phyloP scores from a whole-genome alignment of 2,113 vertebrate genomes.

The Otocyon megalotis region DNA sequence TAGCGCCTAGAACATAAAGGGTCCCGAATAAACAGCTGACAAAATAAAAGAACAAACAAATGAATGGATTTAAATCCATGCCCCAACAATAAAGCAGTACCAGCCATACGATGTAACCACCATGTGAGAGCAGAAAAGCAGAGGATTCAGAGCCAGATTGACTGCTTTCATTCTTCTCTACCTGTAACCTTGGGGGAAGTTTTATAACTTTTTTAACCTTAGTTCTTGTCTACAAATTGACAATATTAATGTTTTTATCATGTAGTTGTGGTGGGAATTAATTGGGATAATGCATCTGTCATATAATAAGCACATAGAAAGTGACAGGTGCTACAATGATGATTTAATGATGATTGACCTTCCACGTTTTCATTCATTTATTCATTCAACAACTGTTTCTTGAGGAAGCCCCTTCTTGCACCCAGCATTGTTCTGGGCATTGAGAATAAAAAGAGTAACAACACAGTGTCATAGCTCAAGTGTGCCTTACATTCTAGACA shows the following conservation, averaged over 20 bases:
- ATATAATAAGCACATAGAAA: not conserved
- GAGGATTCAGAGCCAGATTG: not conserved
- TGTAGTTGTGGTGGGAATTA: not conserved
- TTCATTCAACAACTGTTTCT: not conserved
- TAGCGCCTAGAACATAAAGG: not conserved
- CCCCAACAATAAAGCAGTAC: not conserved
- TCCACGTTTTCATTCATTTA: not conserved
- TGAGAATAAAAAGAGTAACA: not conserved
- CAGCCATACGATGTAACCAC: not conserved
- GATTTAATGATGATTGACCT: not conserved
- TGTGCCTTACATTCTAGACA: not conserved
- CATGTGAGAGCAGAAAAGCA: not conserved
- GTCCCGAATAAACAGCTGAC: not conserved
- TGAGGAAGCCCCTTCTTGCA: not conserved
- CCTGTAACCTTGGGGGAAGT: not conserved
- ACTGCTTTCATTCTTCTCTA: not conserved
- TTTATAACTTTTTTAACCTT: not conserved
- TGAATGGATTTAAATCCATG: not conserved
- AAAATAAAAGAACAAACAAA: not conserved
- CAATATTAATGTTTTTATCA: not conserved
- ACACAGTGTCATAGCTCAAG: not conserved
- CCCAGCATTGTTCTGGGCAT: not conserved
- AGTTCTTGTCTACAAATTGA: not conserved
- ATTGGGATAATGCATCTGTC: not conserved
- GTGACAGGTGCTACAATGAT: not conserved